phyloP scores from a whole-genome alignment of 2,888 invertebrate genomes.

The Ametastegia equiseti region DNA sequence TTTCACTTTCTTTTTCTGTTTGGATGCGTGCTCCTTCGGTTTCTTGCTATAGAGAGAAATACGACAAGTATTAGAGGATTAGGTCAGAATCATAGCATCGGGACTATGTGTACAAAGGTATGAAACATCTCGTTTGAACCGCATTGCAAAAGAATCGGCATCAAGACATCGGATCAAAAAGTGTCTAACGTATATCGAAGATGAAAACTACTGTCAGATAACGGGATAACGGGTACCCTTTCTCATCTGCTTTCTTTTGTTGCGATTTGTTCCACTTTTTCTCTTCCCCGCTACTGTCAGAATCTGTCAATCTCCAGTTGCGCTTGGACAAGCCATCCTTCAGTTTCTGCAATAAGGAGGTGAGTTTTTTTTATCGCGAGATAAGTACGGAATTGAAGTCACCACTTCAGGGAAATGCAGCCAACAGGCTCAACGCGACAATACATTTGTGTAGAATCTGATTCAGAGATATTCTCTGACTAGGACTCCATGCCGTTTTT shows the following conservation, averaged over 20 bases:
- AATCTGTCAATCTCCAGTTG: conserved; percentile 61
- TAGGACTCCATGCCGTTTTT: no score
- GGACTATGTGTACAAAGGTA: not conserved
- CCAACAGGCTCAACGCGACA: not conserved
- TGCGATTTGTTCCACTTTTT: conserved; percentile 57
- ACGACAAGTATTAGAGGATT: no score
- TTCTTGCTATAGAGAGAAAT: no score
- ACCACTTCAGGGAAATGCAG: not conserved
- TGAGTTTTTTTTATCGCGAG: not conserved
- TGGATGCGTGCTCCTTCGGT: conserved; percentile 49
- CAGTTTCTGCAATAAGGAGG: conserved; percentile 34
- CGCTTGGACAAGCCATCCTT: conserved; percentile 52
- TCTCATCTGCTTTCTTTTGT: conserved; percentile 51
- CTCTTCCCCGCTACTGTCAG: conserved; percentile 67
- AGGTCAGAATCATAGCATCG: no score
- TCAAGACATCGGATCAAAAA: not conserved
- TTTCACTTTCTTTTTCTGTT: conserved; percentile 54
- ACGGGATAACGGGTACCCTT: not conserved
- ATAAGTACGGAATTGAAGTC: not conserved
- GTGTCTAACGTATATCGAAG: no score
- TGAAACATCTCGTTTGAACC: not conserved
- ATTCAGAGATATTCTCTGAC: not conserved
- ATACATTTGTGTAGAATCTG: not conserved
- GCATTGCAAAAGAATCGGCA: not conserved
- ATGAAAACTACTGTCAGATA: not conserved